A percentile compares a stretch with the other conserved stretches of the same genome.
Conservation (phyloP, 2,888 invertebrate species). For the Cryptus armator region DNA sequence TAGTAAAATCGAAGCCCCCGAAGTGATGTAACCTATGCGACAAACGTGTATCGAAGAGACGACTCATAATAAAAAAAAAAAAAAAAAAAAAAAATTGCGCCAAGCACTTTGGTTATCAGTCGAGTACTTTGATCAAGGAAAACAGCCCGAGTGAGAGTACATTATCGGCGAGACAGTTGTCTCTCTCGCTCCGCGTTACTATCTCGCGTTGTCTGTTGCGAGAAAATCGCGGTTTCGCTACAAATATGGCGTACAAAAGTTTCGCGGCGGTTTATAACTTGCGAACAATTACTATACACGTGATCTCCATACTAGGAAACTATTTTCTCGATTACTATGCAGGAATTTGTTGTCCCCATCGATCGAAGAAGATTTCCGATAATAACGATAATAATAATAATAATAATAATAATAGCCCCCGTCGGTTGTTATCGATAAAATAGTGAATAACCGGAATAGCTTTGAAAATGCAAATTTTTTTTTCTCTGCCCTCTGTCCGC, state of each 20-base stretch:
- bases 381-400: not conserved
- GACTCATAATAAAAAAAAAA: not conserved
- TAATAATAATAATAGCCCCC: not conserved
- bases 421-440: not conserved
- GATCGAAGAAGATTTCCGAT: conserved; percentile 18
- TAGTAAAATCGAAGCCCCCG: not conserved
- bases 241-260: conserved; percentile 22
- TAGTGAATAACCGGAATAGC: conserved; percentile 39
- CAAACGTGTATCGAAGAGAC: not conserved
- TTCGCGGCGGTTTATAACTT: not conserved
- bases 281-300: not conserved
- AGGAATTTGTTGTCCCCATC: conserved; percentile 5
- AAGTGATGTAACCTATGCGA: not conserved
- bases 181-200: not conserved
- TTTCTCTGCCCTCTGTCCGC: not conserved
- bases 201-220: conserved; percentile 2
- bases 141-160: conserved; percentile 32
- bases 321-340: not conserved
- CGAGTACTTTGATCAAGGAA: conserved; percentile 49
- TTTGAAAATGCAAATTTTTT: conserved; percentile 11
- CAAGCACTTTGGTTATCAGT: conserved; percentile 40
- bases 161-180: conserved; percentile 14
- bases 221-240: not conserved
- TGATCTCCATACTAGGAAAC: conserved; percentile 28
- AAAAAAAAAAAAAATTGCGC: conserved; percentile 16